Base-by-base conservation (phyloP, 1,140 invertebrate species). In the Vollenhovia emeryi region DNA sequence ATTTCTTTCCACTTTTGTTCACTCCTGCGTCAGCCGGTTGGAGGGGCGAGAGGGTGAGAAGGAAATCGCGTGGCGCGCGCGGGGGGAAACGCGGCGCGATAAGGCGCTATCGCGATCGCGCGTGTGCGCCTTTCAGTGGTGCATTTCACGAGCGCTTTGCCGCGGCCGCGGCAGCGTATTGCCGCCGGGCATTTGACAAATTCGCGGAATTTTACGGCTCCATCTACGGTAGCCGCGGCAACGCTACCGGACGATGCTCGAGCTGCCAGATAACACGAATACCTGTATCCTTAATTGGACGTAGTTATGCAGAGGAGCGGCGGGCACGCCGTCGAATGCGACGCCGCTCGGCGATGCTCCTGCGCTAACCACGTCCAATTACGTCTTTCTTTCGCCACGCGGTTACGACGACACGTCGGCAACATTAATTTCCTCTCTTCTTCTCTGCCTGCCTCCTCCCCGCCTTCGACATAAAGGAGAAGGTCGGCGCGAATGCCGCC, bases 221-320 rank as follows among this genome's bases (percentile, higher is more conserved):
- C 64, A 60, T 85, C 40, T 59, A 40, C n/a, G 69, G 79, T 27
- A 83, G n/a, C 11, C 52, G 27, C 71, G 33, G 40, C 36, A 21
- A 5, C 30, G 7, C 43, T 64, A 55, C 18, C 57, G 13, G 33
- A 30, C 55, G 64, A 68, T 62, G 33, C 40, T 62, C 50, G 40
- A 57, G 45, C 40, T 40, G 84, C 40, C 84, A 85, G 84, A 85
- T 85, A 85, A 85, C 76, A 71, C 66, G 66, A 71, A 82, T 85
- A 15, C 57, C 64, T 13, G 18, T 52, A 33, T 71, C 84, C 76
- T 85, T 85, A 85, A 85, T 85, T 85, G 84, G 76, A 59, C 50
- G 76, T 71, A 82, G 84, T 82, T 82, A 85, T 85, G 84, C 84
- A 71, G 55, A 68, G 45, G 64, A 80, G 55, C 36, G 43, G 48